These are phyloP conservation scores for Xiphophorus birchmanni DNA, from an alignment of 2,797 vertebrate species.

Conservation along the genomic window DNA sequence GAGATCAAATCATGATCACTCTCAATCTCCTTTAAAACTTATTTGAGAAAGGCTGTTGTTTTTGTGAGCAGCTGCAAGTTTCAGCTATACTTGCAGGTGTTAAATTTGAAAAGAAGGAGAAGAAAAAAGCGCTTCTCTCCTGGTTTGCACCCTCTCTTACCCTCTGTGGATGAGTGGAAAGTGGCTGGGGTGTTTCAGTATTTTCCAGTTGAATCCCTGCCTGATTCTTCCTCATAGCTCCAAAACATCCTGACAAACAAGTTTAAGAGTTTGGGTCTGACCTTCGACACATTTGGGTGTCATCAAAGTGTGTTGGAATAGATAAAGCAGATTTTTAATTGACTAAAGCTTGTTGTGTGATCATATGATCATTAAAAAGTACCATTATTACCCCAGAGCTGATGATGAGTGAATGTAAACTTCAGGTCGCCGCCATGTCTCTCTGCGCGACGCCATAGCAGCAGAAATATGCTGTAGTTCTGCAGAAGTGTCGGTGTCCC, in stretches of 20 bases:
- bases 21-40: background rate
- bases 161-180: background rate
- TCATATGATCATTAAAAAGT: background rate
- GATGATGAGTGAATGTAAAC: conserved; percentile 1
- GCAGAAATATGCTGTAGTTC: conserved; percentile 48
- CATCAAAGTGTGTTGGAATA: background rate
- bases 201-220: background rate
- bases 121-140: background rate
- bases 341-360: background rate
- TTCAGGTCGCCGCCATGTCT: conserved; percentile 1
- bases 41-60: background rate
- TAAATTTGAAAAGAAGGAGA: background rate
- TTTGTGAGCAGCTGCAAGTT: background rate
- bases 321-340: background rate
- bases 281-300: background rate
- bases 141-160: background rate
- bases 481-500: conserved; percentile 39
- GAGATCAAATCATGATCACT: background rate
- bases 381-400: background rate
- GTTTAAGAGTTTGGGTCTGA: background rate
- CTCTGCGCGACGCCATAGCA: conserved; percentile 7
- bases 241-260: background rate
- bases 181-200: background rate
- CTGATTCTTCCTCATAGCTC: background rate
- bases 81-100: background rate